Evolutionary conservation across 2,888 invertebrate genomes (phyloP).

Genomic region (Anaspis maculata): DNA sequence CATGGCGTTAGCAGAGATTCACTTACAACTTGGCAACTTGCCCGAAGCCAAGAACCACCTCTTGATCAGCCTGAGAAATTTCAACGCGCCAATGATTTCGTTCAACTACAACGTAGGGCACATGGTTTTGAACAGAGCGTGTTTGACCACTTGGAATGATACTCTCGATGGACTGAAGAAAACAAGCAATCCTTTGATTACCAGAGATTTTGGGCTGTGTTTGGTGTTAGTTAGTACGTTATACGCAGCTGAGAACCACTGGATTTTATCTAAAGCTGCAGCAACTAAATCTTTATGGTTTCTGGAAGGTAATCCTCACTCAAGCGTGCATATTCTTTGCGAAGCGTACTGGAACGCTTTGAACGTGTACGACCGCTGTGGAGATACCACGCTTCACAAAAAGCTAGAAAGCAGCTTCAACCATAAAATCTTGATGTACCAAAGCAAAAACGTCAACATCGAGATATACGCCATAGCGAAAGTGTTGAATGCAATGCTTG

Average conservation of each 20-base stretch:
- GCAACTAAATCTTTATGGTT: conserved; percentile 29
- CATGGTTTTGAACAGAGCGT: conserved; percentile 12
- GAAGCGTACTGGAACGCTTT: conserved; percentile 45
- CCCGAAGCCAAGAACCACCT: conserved; percentile 22
- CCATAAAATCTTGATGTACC: conserved; percentile 21
- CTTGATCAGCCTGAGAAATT: conserved; percentile 23
- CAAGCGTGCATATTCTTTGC: conserved; percentile 41
- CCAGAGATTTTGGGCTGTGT: conserved; percentile 20
- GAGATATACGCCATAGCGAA: conserved; percentile 45
- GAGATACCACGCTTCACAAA: conserved; percentile 36
- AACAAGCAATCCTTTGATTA: conserved; percentile 5
- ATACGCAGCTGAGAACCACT: conserved; percentile 25
- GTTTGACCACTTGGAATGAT: conserved; percentile 2
- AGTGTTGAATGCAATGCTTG: conserved; percentile 43
- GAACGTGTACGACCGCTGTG: conserved; percentile 43
- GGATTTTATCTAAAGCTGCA: conserved; percentile 26
- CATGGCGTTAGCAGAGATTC: conserved; percentile 20
- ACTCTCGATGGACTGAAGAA: not conserved
- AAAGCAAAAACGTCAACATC: conserved; percentile 36
- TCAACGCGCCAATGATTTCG: conserved; percentile 24
- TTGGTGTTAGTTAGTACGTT: conserved; percentile 22
- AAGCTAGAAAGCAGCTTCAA: conserved; percentile 35
- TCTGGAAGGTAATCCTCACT: conserved; percentile 40
- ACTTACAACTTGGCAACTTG: conserved; percentile 20
- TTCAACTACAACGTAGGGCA: conserved; percentile 14